phyloP scores from a whole-genome alignment of 2,113 vertebrate species.

The Marmota flaviventris region DNA sequence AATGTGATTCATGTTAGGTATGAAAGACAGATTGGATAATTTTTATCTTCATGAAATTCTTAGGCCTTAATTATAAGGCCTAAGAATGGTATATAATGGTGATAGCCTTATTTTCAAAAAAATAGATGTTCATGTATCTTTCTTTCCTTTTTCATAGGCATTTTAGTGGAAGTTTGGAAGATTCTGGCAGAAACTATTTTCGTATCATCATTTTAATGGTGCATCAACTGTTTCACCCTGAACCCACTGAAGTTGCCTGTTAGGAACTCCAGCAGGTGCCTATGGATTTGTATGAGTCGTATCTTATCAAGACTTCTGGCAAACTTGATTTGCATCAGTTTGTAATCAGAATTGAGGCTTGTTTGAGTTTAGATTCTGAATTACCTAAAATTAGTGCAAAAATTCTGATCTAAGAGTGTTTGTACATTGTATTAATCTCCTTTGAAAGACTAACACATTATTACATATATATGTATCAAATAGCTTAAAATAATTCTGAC shows the following conservation, averaged over 20 bases:
- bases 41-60: background rate
- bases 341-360: conserved; percentile 60
- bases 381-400: conserved; percentile 51
- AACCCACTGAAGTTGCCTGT: background rate
- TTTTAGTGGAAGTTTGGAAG: background rate
- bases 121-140: background rate
- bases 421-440: conserved; percentile 43
- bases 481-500: conserved; percentile 51
- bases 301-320: conserved; percentile 7
- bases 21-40: background rate
- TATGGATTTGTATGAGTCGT: background rate
- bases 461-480: conserved; percentile 44
- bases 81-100: too few relatives aligned
- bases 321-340: conserved; percentile 53
- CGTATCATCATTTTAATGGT: background rate
- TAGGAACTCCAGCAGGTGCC: too few relatives aligned
- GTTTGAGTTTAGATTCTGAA: conserved; percentile 66
- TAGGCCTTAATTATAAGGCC: background rate
- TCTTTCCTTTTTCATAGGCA: background rate
- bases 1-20: background rate
- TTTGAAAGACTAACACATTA: conserved; percentile 40
- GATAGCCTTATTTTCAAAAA: background rate
- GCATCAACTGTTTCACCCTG: background rate
- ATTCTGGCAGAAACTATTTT: background rate
- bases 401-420: conserved; percentile 49